Evolutionary conservation across 2,113 vertebrate genomes (phyloP), one percentile per base, ranked within the genome.

Genomic region (Chamaetylas fuelleborni): DNA sequence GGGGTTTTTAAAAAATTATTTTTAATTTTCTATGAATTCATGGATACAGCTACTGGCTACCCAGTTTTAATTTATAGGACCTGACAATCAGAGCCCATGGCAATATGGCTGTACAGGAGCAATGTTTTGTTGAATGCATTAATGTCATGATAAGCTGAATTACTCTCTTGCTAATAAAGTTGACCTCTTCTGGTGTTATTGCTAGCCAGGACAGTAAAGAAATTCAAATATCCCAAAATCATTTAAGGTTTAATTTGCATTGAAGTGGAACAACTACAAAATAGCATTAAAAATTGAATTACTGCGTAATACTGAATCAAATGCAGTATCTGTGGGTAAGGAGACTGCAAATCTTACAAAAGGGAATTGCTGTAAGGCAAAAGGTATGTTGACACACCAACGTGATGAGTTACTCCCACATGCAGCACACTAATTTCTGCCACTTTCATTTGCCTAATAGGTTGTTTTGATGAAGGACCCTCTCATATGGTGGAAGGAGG

Each of bases 121-220:
- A 92, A 85, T 86, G 33, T 25, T 95, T 74, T 78, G 5, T 73
- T 93, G 88, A 90, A 95, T 90, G 23, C 51, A 85, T 94, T 95
- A 89, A 36, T 74, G 85, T 92, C 80, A 73, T 24, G 56, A 77
- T 90, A 90, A 94, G 50, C 77, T 86, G 79, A 87, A 86, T 90
- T 78, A 78, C 42, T 78, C 33, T 88, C 28, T 71, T 88, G 17
- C 12, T 95, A 86, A 94, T 78, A 40, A 88, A 82, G 60, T 47
- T 91, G 76, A 83, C 72, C 67, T 92, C 58, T 83, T 58, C 60
- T 81, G 67, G 82, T 94, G 51, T 81, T 86, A 81, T 40, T 64
- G 28, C 18, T 81, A 70, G 47, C 10, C 38, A 74, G 48, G 25
- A 38, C 12, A 94, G 47, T 12, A 73, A 64, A 90, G 42, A 91